Evolutionary conservation across 2,888 invertebrate species (phyloP).

Genomic region (Acanthosepion esculentum): DNA sequence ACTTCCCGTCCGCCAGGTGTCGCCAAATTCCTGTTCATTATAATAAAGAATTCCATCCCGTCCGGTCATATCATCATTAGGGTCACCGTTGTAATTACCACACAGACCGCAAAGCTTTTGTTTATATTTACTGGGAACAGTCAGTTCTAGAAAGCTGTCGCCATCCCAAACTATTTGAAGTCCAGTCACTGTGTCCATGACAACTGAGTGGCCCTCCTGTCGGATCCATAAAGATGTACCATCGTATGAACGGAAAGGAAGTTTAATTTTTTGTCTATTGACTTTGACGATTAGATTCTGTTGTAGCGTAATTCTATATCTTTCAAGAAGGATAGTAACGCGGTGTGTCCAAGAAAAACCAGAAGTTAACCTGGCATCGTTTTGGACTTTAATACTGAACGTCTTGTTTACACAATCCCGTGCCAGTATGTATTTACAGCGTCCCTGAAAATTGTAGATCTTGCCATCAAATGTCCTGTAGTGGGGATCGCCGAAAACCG

Average conservation of each 20-base stretch:
- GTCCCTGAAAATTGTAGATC: slow-evolving; percentile 90
- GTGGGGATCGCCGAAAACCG: slow-evolving; percentile 95
- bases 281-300: slow-evolving; percentile 89
- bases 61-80: slow-evolving; percentile 85
- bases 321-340: slow-evolving; percentile 80
- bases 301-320: slow-evolving; percentile 79
- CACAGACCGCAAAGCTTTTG: slow-evolving; percentile 90
- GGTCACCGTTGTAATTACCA: slow-evolving; percentile 92
- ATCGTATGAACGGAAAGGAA: slow-evolving; percentile 80
- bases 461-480: slow-evolving; percentile 96
- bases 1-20: slow-evolving; percentile 92
- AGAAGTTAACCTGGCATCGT: slow-evolving; percentile 86
- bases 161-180: slow-evolving; percentile 94
- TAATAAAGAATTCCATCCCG: slow-evolving; percentile 77
- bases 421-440: slow-evolving; percentile 88
- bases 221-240: slow-evolving; percentile 76
- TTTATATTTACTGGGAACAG: slow-evolving; percentile 84
- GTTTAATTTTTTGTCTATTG: slow-evolving; percentile 83
- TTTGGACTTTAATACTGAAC: slow-evolving; percentile 91
- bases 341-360: slow-evolving; percentile 94
- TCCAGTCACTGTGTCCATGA: slow-evolving; percentile 78
- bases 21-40: slow-evolving; percentile 84
- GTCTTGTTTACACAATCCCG: slow-evolving; percentile 84
- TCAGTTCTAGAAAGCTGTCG: slow-evolving; percentile 89
- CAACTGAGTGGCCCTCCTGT: slow-evolving; percentile 77